A percentile compares a stretch with the other conserved stretches of the same genome.
phyloP scores from a whole-genome alignment of 2,888 invertebrate genomes.

The Epinotia brunnichana region DNA sequence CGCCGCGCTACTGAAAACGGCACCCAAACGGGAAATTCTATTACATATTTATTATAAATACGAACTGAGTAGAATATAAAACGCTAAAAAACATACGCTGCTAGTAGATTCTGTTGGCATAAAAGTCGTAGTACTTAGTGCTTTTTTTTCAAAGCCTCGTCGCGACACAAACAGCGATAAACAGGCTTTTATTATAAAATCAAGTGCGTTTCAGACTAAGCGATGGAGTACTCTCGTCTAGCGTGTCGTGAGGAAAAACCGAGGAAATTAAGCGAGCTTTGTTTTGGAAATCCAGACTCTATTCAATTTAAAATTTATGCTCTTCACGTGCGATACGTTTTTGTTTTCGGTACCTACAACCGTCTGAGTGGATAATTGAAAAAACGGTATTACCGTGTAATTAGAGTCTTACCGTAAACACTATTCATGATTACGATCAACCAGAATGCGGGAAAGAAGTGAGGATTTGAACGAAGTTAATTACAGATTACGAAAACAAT shows the following conservation, averaged over 20 bases:
- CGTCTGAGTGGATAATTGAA: slow-evolving; percentile 30
- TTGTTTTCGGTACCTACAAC: slow-evolving; percentile 31
- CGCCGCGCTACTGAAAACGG: background rate
- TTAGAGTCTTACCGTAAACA: background rate
- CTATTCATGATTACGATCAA: too few species aligned
- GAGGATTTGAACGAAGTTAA: background rate
- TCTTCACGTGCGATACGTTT: slow-evolving; percentile 32
- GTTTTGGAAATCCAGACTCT: slow-evolving; percentile 51
- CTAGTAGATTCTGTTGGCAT: slow-evolving; percentile 61
- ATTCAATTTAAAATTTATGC: slow-evolving; percentile 47
- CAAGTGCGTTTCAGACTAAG: slow-evolving; percentile 63
- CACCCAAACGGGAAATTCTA: too few species aligned
- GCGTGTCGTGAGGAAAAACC: slow-evolving; percentile 60
- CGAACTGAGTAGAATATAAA: slow-evolving; percentile 53
- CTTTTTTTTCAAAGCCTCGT: slow-evolving; percentile 56
- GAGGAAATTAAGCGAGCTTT: slow-evolving; percentile 60
- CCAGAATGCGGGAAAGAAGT: background rate
- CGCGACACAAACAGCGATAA: slow-evolving; percentile 61
- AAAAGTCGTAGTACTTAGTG: slow-evolving; percentile 49
- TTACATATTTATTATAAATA: too few species aligned
- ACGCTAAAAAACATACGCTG: slow-evolving; percentile 51
- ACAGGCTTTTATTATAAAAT: slow-evolving; percentile 72
- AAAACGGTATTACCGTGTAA: slow-evolving; percentile 16
- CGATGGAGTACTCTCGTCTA: slow-evolving; percentile 53
- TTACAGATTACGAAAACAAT: background rate